These are phyloP conservation scores for Semibalanus balanoides DNA, from an alignment of 1,140 invertebrate genomes.

Conservation along the genomic window DNA sequence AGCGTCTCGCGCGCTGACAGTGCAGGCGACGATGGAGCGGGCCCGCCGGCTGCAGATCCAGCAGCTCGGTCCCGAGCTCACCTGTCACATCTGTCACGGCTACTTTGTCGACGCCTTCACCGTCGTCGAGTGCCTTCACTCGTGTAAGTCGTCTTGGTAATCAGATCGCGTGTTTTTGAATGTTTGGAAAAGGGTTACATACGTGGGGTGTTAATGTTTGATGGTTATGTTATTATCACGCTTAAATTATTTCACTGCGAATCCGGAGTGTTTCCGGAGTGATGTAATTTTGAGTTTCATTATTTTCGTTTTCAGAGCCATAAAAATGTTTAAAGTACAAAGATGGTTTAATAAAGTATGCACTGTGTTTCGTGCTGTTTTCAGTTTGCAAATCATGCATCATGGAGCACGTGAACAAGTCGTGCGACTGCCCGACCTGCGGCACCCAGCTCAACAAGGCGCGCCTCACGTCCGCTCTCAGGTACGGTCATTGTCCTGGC, in stretches of 20 bases:
- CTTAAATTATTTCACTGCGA: too few relatives aligned
- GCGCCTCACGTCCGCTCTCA: background rate
- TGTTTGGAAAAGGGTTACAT: too few relatives aligned
- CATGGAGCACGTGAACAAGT: background rate
- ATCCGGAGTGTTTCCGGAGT: too few relatives aligned
- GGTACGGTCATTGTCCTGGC: background rate
- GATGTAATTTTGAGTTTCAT: too few relatives aligned
- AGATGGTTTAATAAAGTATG: too few relatives aligned
- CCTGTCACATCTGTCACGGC: conserved; percentile 73
- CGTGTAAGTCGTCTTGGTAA: too few relatives aligned
- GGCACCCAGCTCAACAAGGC: background rate
- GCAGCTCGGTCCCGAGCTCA: conserved; percentile 53
- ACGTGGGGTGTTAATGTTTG: too few relatives aligned
- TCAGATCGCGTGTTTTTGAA: too few relatives aligned
- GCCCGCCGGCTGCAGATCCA: background rate
- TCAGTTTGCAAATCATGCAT: conserved; percentile 4
- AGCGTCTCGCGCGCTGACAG: too few relatives aligned
- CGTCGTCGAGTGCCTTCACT: conserved; percentile 87
- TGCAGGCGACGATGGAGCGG: conserved; percentile 3
- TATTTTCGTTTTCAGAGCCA: too few relatives aligned
- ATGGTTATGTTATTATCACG: too few relatives aligned
- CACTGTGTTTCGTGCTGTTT: background rate
- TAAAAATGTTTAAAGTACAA: too few relatives aligned
- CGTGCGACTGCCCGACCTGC: background rate
- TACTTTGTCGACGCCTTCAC: conserved; percentile 92